Evolutionary conservation across 35 echinoderm and acorn worm genomes (phyloP).

Genomic region (Chiridota heheva): DNA sequence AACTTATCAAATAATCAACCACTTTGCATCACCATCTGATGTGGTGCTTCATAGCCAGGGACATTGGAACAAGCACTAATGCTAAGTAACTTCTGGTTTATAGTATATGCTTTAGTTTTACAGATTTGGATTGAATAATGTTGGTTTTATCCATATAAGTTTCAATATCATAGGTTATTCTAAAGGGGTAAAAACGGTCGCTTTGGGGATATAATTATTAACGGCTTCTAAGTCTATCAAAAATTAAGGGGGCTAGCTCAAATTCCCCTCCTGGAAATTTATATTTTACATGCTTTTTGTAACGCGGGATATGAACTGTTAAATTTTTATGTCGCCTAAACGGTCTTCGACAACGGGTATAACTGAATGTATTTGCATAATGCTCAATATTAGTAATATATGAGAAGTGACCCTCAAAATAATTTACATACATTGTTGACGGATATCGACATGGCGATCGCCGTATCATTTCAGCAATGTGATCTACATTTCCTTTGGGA

Average conservation of each 20-base stretch:
- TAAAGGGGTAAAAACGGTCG: conserved; percentile 33
- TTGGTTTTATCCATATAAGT: conserved; percentile 25
- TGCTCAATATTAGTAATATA: conserved; percentile 24
- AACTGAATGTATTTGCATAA: conserved; percentile 12
- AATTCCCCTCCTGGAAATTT: conserved; percentile 8
- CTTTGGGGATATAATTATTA: neutral
- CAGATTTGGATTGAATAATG: neutral
- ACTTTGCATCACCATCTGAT: conserved; percentile 20
- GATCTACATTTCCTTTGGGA: too few species aligned
- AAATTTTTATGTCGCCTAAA: neutral
- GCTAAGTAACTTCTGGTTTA: conserved; percentile 35
- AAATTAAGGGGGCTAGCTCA: conserved; percentile 7
- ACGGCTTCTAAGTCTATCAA: conserved; percentile 29
- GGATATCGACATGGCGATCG: conserved; percentile 22
- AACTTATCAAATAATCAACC: conserved; percentile 19
- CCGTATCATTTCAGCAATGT: neutral
- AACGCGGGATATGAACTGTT: conserved; percentile 6
- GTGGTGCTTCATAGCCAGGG: neutral
- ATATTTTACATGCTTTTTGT: conserved; percentile 18
- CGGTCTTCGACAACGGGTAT: conserved; percentile 7
- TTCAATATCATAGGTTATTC: conserved; percentile 36
- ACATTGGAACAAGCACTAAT: conserved; percentile 29
- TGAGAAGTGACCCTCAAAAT: conserved; percentile 24
- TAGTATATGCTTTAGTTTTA: conserved; percentile 7
- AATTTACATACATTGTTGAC: conserved; percentile 5